Conservation (phyloP, 2,797 vertebrate genomes). For the Ibycter americanus region DNA sequence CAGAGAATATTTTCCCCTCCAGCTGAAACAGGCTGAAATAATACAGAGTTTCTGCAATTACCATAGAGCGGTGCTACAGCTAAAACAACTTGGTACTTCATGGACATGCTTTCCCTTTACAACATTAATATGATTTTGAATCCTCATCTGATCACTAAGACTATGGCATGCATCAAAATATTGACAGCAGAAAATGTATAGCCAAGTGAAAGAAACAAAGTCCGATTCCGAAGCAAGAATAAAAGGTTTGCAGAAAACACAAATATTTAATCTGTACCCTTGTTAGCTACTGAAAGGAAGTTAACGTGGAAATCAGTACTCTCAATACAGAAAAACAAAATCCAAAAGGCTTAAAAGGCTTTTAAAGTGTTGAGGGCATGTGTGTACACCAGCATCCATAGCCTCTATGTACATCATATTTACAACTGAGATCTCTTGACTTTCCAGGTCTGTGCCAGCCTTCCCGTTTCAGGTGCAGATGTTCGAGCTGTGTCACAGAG, state of each 20-base stretch:
- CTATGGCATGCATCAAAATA: neutral
- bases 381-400: neutral
- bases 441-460: neutral
- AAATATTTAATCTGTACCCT: neutral
- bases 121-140: neutral
- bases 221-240: neutral
- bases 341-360: neutral
- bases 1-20: neutral
- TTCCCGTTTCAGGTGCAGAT: neutral
- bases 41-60: neutral
- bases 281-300: neutral
- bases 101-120: neutral
- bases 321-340: neutral
- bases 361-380: neutral
- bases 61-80: neutral
- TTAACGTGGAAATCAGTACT: neutral
- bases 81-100: neutral
- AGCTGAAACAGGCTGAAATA: neutral
- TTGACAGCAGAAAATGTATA: neutral
- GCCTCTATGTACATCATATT: neutral
- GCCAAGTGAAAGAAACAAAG: neutral
- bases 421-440: neutral
- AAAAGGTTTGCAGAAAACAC: neutral
- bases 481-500: fast-evolving
- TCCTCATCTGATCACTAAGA: neutral